phyloP scores from a whole-genome alignment of 2,113 vertebrate species.

The Merops nubicus region DNA sequence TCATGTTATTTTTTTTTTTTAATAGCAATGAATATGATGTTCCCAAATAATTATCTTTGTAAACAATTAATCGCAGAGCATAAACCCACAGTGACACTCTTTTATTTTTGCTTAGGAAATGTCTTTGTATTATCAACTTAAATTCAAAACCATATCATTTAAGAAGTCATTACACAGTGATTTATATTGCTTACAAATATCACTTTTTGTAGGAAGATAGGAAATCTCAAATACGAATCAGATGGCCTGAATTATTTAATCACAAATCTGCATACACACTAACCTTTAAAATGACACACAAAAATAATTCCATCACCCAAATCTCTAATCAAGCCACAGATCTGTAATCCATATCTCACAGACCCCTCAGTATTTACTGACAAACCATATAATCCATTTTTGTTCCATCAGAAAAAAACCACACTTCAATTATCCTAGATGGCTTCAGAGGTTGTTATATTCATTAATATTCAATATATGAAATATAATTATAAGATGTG shows the following conservation, averaged over 20 bases:
- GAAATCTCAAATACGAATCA: background rate
- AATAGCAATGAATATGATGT: background rate
- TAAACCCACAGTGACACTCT: background rate
- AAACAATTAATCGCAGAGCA: background rate
- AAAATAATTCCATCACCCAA: background rate
- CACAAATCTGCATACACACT: background rate
- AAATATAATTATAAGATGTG: background rate
- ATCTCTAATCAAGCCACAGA: background rate
- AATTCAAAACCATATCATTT: background rate
- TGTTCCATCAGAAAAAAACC: background rate
- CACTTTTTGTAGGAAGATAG: background rate
- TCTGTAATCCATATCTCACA: background rate
- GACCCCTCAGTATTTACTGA: background rate
- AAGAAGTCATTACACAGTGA: background rate
- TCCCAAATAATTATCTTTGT: background rate
- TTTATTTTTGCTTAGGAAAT: background rate
- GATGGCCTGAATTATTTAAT: background rate
- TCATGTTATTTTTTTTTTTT: accelerated
- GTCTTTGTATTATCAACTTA: background rate
- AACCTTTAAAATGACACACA: background rate
- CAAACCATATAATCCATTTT: background rate
- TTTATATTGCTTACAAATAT: background rate
- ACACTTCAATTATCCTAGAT: background rate
- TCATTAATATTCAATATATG: background rate
- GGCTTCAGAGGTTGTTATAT: background rate